A percentile compares a stretch with the other conserved stretches of the same genome.
phyloP scores from a whole-genome alignment of 2,113 vertebrate species.

The Irena cyanogastra region DNA sequence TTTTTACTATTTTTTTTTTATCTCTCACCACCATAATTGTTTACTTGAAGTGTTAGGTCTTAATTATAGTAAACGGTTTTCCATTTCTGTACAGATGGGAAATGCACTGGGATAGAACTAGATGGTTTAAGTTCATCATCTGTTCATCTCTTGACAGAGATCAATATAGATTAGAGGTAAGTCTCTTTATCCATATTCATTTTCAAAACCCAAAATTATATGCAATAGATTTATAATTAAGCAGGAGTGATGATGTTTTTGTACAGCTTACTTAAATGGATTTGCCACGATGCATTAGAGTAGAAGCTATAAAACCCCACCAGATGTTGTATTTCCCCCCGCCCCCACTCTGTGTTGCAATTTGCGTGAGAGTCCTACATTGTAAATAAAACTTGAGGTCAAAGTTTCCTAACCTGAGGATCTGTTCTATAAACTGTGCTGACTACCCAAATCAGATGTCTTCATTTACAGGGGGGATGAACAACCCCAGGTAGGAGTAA shows the following conservation, averaged over 20 bases:
- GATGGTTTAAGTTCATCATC: conserved; percentile 42
- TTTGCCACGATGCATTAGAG: conserved; percentile 10
- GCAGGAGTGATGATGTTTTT: conserved; percentile 33
- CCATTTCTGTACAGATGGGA: conserved; percentile 27
- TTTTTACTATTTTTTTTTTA: neutral
- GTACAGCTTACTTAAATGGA: conserved; percentile 38
- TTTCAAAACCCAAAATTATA: conserved; percentile 22
- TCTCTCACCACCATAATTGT: neutral
- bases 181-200: conserved; percentile 45
- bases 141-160: conserved; percentile 40
- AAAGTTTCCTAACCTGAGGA: neutral
- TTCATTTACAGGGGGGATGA: neutral
- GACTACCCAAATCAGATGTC: neutral
- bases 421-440: neutral
- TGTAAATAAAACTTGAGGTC: neutral
- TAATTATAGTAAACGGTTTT: conserved; percentile 41
- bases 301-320: neutral
- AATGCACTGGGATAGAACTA: conserved; percentile 9
- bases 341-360: neutral
- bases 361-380: neutral
- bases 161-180: conserved; percentile 56
- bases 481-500: neutral
- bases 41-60: conserved; percentile 18
- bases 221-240: conserved; percentile 57
- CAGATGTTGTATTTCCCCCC: neutral